Evolutionary conservation across 1,140 invertebrate species (phyloP).

Genomic region (Drosophila quadrilineata): DNA sequence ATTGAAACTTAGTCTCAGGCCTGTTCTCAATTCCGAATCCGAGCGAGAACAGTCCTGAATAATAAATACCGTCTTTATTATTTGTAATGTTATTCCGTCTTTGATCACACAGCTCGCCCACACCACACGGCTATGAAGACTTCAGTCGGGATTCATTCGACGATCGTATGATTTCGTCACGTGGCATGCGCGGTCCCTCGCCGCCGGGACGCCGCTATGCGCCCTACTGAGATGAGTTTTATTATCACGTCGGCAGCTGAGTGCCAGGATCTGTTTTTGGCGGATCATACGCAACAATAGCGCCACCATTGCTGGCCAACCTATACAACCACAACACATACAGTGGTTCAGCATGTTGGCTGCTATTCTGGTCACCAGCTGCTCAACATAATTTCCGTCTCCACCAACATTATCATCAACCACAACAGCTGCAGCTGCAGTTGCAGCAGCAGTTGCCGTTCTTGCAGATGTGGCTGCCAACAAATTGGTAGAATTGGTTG

Average conservation of each 20-base stretch:
- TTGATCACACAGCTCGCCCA: constrained; percentile 59
- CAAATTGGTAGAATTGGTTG: constrained; percentile 34
- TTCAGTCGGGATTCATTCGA: constrained; percentile 92
- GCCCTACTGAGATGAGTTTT: constrained; percentile 86
- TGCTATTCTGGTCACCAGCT: constrained; percentile 51
- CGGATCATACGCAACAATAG: constrained; percentile 35
- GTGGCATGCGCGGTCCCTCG: constrained; percentile 81
- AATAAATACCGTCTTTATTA: neutral
- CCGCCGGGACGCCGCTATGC: constrained; percentile 90
- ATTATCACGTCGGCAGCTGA: constrained; percentile 70
- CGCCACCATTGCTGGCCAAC: constrained; percentile 11
- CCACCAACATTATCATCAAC: constrained; percentile 5
- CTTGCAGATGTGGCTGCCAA: constrained; percentile 47
- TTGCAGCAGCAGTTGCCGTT: constrained; percentile 39
- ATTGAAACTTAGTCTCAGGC: neutral
- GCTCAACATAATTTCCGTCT: too few species aligned
- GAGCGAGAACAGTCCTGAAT: too few species aligned
- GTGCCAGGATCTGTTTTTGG: constrained; percentile 41
- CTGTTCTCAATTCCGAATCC: neutral
- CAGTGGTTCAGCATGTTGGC: constrained; percentile 33
- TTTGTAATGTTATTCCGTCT: neutral
- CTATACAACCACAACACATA: constrained; percentile 21
- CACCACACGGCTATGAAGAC: constrained; percentile 88
- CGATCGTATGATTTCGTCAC: constrained; percentile 88
- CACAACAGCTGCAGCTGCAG: constrained; percentile 21